Conservation (phyloP, 2,888 invertebrate genomes). For the Ennomos quercinarius region DNA sequence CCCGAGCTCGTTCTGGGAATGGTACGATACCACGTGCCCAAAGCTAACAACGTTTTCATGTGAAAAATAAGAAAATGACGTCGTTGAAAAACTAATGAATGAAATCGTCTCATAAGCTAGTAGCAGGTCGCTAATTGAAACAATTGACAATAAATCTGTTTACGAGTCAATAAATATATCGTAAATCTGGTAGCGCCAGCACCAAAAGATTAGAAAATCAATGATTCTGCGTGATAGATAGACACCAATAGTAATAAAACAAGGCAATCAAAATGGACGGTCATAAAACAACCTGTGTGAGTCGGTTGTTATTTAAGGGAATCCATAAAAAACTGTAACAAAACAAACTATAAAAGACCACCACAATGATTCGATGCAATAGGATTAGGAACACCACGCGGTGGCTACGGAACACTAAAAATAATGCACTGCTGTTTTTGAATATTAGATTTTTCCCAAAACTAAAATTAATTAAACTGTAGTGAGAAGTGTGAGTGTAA, state of each 20-base stretch:
- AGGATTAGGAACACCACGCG: slow-evolving; percentile 66
- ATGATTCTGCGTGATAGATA: slow-evolving; percentile 57
- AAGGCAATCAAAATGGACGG: slow-evolving; percentile 57
- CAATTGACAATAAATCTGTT: slow-evolving; percentile 40
- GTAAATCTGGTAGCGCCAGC: slow-evolving; percentile 40
- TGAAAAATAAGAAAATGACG: slow-evolving; percentile 49
- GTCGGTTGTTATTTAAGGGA: slow-evolving; percentile 69
- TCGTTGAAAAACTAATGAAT: slow-evolving; percentile 47
- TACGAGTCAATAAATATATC: slow-evolving; percentile 41
- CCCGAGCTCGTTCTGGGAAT: slow-evolving; percentile 65
- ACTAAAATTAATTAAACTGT: neutral
- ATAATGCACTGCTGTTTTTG: slow-evolving; percentile 44
- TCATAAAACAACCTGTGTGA: slow-evolving; percentile 68
- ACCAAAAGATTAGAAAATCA: slow-evolving; percentile 45
- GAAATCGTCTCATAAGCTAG: slow-evolving; percentile 24
- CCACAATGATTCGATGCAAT: slow-evolving; percentile 67
- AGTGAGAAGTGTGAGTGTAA: neutral
- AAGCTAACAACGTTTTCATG: slow-evolving; percentile 43
- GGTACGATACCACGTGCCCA: slow-evolving; percentile 56
- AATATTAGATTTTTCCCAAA: slow-evolving; percentile 11
- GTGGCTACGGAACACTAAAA: slow-evolving; percentile 66
- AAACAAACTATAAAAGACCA: slow-evolving; percentile 77
- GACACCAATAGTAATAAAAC: slow-evolving; percentile 54
- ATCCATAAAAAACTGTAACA: slow-evolving; percentile 69
- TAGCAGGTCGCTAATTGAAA: slow-evolving; percentile 21